Percentiles rank a stretch among this genome's conserved stretches.
Evolutionary conservation across 2,888 invertebrate genomes (phyloP).

Genomic region (Trilocha varians): DNA sequence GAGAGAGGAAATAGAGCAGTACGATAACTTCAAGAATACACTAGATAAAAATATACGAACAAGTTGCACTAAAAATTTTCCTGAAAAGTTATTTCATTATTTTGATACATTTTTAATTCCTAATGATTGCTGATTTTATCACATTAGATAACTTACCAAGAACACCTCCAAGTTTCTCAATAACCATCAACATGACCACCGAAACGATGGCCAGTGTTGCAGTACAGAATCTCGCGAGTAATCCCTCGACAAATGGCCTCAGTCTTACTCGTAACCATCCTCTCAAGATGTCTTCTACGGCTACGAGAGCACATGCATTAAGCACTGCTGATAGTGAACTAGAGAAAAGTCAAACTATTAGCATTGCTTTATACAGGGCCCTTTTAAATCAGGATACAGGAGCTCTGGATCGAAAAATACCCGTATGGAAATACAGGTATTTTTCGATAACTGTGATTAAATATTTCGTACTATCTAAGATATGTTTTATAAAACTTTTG

Average conservation of each 20-base stretch:
- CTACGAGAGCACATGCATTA: conserved; percentile 89
- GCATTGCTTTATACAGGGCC: no score
- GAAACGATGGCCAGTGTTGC: conserved; percentile 77
- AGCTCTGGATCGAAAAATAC: no score
- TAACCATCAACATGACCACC: conserved; percentile 77
- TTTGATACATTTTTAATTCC: no score
- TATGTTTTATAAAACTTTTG: no score
- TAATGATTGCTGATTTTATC: neutral
- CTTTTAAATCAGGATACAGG: no score
- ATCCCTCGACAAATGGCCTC: conserved; percentile 73
- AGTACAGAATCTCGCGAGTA: conserved; percentile 77
- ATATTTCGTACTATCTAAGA: no score
- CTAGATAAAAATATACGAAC: neutral
- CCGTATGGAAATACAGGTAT: no score
- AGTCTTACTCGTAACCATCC: conserved; percentile 77
- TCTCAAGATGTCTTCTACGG: conserved; percentile 86
- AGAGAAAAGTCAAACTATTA: conserved; percentile 17
- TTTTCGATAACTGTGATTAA: no score
- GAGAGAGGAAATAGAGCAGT: no score
- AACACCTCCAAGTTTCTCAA: conserved; percentile 85
- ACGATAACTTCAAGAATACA: neutral
- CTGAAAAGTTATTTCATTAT: no score
- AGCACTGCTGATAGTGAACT: conserved; percentile 92
- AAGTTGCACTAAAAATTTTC: neutral
- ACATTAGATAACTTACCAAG: conserved; percentile 72